A percentile compares a stretch with the other conserved stretches of the same genome.
These are phyloP conservation scores for Pitta sordida DNA, from an alignment of 2,113 vertebrate species.

Conservation along the genomic window DNA sequence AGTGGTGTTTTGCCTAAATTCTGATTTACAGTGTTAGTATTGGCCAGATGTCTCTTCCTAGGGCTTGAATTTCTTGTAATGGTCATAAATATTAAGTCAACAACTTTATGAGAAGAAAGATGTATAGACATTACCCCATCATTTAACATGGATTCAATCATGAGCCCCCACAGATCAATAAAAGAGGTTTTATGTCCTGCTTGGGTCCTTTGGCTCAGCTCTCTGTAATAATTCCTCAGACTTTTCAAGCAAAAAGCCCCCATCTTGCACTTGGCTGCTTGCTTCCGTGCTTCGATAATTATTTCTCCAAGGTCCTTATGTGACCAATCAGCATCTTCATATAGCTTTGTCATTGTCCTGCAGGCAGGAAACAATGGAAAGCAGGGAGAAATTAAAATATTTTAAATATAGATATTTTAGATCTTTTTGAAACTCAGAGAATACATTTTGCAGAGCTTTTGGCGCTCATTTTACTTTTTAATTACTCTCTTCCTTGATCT, in stretches of 20 bases:
- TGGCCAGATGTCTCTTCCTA: neutral
- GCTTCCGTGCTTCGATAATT: slow-evolving; percentile 70
- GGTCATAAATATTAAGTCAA: neutral
- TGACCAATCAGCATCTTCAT: slow-evolving; percentile 83
- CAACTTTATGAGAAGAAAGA: neutral
- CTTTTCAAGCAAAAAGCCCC: slow-evolving; percentile 70
- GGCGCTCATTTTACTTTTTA: neutral
- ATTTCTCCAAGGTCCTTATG: slow-evolving; percentile 69
- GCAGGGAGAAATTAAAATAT: neutral
- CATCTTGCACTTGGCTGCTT: slow-evolving; percentile 69
- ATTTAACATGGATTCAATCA: slow-evolving; percentile 77
- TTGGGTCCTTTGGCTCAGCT: slow-evolving; percentile 71
- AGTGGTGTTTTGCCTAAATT: neutral
- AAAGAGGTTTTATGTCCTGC: slow-evolving; percentile 79
- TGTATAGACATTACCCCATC: slow-evolving; percentile 72
- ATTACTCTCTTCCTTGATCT: neutral
- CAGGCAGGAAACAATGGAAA: neutral
- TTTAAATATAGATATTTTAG: no score
- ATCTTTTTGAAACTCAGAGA: neutral
- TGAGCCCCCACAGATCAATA: slow-evolving; percentile 83
- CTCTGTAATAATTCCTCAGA: slow-evolving; percentile 70
- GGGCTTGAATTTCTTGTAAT: neutral
- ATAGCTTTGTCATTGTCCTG: slow-evolving; percentile 83
- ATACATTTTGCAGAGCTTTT: neutral
- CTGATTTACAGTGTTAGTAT: neutral